These are phyloP conservation scores for Schizotus pectinicornis DNA, from an alignment of 2,888 invertebrate genomes.

Conservation along the genomic window DNA sequence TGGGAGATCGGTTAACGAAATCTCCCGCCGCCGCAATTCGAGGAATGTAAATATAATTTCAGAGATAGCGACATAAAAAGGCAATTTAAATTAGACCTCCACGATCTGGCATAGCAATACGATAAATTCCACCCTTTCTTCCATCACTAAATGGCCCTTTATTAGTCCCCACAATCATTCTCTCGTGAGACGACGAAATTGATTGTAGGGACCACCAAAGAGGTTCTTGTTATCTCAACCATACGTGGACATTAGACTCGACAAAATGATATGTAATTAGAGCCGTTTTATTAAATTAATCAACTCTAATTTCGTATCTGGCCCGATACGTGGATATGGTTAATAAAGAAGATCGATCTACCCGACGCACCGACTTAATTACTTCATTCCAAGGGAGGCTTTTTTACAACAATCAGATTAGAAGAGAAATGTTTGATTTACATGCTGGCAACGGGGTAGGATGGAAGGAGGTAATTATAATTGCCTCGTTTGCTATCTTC, in stretches of 20 bases:
- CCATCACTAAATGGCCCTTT: slow-evolving; percentile 7
- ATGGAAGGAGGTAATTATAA: slow-evolving; percentile 19
- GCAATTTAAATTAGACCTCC: slow-evolving; percentile 25
- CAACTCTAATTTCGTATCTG: slow-evolving; percentile 21
- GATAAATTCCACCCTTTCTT: slow-evolving; percentile 25
- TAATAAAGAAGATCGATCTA: slow-evolving; percentile 21
- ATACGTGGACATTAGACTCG: slow-evolving; percentile 20
- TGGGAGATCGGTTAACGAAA: too few relatives aligned
- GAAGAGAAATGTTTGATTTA: slow-evolving; percentile 7
- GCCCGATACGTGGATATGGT: slow-evolving; percentile 7
- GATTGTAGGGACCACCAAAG: slow-evolving; percentile 42
- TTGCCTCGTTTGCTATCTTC: slow-evolving; percentile 3
- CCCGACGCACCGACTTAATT: slow-evolving; percentile 22
- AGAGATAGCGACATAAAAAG: slow-evolving; percentile 15
- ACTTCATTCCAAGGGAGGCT: slow-evolving; percentile 16
- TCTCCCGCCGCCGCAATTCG: not conserved
- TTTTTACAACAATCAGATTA: not conserved
- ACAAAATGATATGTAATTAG: slow-evolving; percentile 43
- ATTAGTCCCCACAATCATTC: slow-evolving; percentile 14
- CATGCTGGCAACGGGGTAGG: slow-evolving; percentile 2
- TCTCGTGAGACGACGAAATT: slow-evolving; percentile 36
- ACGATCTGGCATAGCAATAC: slow-evolving; percentile 7
- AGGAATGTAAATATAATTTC: slow-evolving; percentile 15
- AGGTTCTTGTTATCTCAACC: slow-evolving; percentile 37
- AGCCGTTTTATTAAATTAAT: slow-evolving; percentile 39